These are phyloP conservation scores for Sinella curviseta DNA, from an alignment of 1,140 invertebrate genomes.

Conservation along the genomic window DNA sequence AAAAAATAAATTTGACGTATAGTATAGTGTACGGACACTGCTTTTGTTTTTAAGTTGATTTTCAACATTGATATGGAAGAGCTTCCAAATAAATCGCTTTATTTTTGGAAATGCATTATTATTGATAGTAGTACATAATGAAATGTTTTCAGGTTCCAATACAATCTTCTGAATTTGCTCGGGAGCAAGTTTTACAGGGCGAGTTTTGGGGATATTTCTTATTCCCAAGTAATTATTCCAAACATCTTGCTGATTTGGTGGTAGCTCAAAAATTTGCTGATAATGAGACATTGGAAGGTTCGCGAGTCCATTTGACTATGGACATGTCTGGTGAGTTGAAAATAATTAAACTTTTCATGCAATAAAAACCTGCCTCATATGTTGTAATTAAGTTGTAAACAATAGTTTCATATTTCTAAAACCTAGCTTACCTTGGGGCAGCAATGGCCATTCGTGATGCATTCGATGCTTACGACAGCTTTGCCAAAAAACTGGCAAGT, in stretches of 20 bases:
- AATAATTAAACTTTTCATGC: no score
- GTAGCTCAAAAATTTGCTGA: background rate
- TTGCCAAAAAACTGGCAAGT: background rate
- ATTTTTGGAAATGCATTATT: no score
- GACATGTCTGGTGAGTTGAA: background rate
- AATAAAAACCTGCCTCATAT: background rate
- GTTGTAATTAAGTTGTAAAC: no score
- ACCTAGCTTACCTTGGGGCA: background rate
- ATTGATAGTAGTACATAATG: no score
- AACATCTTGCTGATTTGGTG: background rate
- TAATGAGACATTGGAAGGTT: background rate
- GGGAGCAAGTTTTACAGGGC: background rate
- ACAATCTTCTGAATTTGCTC: background rate
- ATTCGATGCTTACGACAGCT: background rate
- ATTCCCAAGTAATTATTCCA: background rate
- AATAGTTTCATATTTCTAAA: background rate
- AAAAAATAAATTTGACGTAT: no score
- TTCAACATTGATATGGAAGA: no score
- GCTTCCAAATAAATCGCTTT: no score
- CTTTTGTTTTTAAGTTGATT: no score
- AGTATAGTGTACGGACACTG: no score
- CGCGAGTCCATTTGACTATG: background rate
- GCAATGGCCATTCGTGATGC: background rate
- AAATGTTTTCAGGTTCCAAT: slow-evolving; percentile 1
- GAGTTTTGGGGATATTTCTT: background rate